phyloP scores from a whole-genome alignment of 1,140 invertebrate species.

The Stegodyphus dumicola region DNA sequence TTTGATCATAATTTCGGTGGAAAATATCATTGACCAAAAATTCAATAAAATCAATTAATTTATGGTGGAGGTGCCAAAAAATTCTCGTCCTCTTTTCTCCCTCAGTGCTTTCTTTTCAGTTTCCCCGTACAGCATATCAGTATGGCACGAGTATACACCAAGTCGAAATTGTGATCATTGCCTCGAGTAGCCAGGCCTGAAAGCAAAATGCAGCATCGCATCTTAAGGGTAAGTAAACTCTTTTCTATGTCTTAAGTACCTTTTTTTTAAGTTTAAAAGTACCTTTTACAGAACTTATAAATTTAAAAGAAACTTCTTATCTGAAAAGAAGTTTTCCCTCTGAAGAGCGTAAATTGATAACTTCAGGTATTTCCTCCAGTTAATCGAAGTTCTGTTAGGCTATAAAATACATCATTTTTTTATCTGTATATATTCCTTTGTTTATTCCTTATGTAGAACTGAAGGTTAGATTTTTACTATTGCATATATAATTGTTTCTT shows the following conservation, averaged over 20 bases:
- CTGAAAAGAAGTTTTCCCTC: too few species aligned
- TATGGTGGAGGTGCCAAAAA: conserved; percentile 52
- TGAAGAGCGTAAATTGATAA: too few species aligned
- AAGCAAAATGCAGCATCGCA: neutral
- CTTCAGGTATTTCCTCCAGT: too few species aligned
- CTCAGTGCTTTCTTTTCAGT: conserved; percentile 9
- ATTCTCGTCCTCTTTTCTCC: conserved; percentile 24
- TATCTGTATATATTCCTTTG: too few species aligned
- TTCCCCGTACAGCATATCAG: neutral
- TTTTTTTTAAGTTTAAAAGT: neutral
- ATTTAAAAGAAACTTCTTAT: neutral
- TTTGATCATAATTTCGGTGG: neutral
- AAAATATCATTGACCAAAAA: conserved; percentile 44
- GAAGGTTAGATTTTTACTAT: too few species aligned
- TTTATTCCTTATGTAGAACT: too few species aligned
- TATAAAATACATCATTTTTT: too few species aligned
- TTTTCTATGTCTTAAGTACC: neutral
- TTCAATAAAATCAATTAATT: conserved; percentile 8
- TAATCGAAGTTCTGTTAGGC: too few species aligned
- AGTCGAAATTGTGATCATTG: neutral
- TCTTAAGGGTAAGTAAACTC: neutral
- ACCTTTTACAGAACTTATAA: neutral
- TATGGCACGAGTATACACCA: neutral
- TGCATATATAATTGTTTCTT: too few species aligned
- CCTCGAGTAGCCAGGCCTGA: neutral